A percentile compares a stretch with the other conserved stretches of the same genome.
Conservation (phyloP, 2,888 invertebrate genomes). For the Atethmia centrago region DNA sequence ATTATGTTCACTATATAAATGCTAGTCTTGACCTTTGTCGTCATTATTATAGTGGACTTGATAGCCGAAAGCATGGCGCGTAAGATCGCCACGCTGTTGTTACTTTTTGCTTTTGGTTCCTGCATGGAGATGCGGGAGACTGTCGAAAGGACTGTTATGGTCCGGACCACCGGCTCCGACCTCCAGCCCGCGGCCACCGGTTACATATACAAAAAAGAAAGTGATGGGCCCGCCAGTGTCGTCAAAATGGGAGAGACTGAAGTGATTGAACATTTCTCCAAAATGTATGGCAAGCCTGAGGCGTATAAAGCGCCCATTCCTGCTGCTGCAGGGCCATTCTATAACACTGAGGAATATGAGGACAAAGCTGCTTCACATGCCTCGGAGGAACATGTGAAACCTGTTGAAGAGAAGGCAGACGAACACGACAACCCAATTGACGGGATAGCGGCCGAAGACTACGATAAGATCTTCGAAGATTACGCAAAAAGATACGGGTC, state of each 20-base stretch:
- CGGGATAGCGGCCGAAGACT: slow-evolving; percentile 81
- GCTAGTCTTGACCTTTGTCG: slow-evolving; percentile 82
- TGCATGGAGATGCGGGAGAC: slow-evolving; percentile 88
- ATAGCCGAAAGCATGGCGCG: slow-evolving; percentile 81
- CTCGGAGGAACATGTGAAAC: slow-evolving; percentile 78
- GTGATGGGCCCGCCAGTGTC: slow-evolving; percentile 86
- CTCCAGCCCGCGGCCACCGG: slow-evolving; percentile 91
- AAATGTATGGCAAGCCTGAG: slow-evolving; percentile 81
- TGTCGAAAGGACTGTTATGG: slow-evolving; percentile 89
- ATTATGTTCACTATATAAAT: slow-evolving; percentile 87
- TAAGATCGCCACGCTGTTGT: slow-evolving; percentile 73
- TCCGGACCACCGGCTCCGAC: slow-evolving; percentile 90
- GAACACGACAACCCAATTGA: slow-evolving; percentile 73
- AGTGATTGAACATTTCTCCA: slow-evolving; percentile 84
- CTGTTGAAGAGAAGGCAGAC: slow-evolving; percentile 81
- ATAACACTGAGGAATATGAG: slow-evolving; percentile 76
- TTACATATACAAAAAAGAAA: slow-evolving; percentile 89
- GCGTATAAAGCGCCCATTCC: slow-evolving; percentile 80
- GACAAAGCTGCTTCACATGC: slow-evolving; percentile 76
- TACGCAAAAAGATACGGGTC: slow-evolving; percentile 78
- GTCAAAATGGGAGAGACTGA: slow-evolving; percentile 86
- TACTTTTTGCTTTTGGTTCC: slow-evolving; percentile 74
- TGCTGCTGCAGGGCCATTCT: slow-evolving; percentile 75
- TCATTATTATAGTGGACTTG: slow-evolving; percentile 80
- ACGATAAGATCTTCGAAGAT: slow-evolving; percentile 78